These are phyloP conservation scores for Teleogryllus occipitalis DNA, from an alignment of 1,140 invertebrate species.

Conservation along the genomic window DNA sequence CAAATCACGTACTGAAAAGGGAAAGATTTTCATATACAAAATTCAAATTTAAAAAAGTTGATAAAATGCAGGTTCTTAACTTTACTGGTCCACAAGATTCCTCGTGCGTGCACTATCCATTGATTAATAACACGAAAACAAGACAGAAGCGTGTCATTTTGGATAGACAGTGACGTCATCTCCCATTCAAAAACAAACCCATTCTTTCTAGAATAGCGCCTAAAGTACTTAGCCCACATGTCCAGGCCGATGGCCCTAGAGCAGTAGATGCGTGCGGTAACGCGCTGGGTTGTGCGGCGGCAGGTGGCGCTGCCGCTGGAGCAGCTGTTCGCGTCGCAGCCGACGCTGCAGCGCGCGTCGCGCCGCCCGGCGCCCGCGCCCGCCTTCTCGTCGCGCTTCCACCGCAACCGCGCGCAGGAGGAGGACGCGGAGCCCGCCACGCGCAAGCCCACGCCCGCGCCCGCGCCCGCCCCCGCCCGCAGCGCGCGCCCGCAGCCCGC, in stretches of 20 bases:
- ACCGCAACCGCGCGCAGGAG: conserved; percentile 26
- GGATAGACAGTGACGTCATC: too few species aligned
- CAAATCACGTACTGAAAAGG: not conserved
- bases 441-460: conserved; percentile 30
- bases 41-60: not conserved
- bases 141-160: too few species aligned
- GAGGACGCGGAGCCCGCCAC: conserved; percentile 35
- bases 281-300: too few species aligned
- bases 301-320: conserved; percentile 35
- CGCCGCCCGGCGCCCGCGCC: conserved; percentile 36
- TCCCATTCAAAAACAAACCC: too few species aligned
- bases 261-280: too few species aligned
- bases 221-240: too few species aligned
- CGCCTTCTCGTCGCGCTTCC: not conserved
- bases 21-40: not conserved
- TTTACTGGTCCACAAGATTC: too few species aligned
- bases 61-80: too few species aligned
- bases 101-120: too few species aligned
- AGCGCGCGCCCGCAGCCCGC: conserved; percentile 26
- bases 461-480: conserved; percentile 29
- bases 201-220: too few species aligned
- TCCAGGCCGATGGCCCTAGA: too few species aligned
- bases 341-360: conserved; percentile 39
- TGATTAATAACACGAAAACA: too few species aligned
- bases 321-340: conserved; percentile 38